phyloP scores from a whole-genome alignment of 2,797 vertebrate species.

The Tokudaia tokunoshimensis region DNA sequence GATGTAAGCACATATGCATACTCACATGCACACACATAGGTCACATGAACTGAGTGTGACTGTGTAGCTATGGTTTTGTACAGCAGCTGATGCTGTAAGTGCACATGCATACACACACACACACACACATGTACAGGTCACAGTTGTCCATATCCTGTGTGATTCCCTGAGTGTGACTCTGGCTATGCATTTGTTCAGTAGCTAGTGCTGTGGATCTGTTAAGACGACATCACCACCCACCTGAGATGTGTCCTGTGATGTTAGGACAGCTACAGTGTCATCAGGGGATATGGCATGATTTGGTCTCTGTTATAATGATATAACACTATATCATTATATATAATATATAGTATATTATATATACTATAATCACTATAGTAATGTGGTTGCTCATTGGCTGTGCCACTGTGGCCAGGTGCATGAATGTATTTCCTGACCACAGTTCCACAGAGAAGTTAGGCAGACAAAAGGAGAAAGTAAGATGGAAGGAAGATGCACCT shows the following conservation, averaged over 20 bases:
- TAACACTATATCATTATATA: too few relatives aligned
- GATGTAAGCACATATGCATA: too few relatives aligned
- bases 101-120: too few relatives aligned
- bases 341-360: too few relatives aligned
- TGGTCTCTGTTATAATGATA: too few relatives aligned
- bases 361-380: too few relatives aligned
- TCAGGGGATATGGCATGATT: not conserved
- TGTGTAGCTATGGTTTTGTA: not conserved
- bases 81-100: too few relatives aligned
- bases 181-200: not conserved
- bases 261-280: too few relatives aligned
- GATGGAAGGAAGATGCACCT: not conserved
- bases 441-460: not conserved
- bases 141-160: too few relatives aligned
- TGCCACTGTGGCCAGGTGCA: rapidly evolving
- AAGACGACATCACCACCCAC: not conserved
- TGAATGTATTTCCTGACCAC: not conserved
- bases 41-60: not conserved
- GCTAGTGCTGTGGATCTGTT: not conserved
- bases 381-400: not conserved
- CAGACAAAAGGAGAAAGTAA: not conserved
- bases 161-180: too few relatives aligned
- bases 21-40: too few relatives aligned
- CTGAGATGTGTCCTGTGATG: not conserved
- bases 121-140: too few relatives aligned